Evolutionary conservation across 1,140 invertebrate species (phyloP), one percentile per base, ranked within the genome.

Genomic region (Calephelis virginiensis): DNA sequence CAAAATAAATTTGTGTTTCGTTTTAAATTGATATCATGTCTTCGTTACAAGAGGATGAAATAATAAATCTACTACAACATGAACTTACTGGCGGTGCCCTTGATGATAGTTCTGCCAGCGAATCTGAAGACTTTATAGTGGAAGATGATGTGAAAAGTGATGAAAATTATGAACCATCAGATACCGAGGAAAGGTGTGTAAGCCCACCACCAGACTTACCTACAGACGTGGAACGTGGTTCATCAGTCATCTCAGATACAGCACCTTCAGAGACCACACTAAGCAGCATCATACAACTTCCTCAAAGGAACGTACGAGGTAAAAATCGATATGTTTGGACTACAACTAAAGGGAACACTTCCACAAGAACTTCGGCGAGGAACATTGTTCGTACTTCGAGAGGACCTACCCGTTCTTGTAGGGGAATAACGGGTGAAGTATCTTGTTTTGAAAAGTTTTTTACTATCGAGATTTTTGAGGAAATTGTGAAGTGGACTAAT

Each of bases 401-500:
- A 9, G 67, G 67, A 56, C 63, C 63, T 38, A 47, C 60, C 28
- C 60, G 64, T 63, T 9, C 40, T 9, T n/a, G 50, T 12, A 61
- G 45, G 40, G 45, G 43, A 17, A 61, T 64, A 40, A 28, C n/a
- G 12, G 61, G 46, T 64, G 38, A 40, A n/a, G 3, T 69, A 64
- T 17, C 14, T 50, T 67, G 11, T 10, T 72, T 66, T 61, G 45
- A 56, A 17, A 28, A 47, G 28, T 64, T 68, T 63, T 14, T 72
- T 11, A 69, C 67, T 2, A 13, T 62, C 12, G 17, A 69, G n/a
- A 73, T 73, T 17, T 63, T 63, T 49, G 66, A 70, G 9, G 68
- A 66, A 60, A 73, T 73, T 63, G 17, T 73, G 6, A 67, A 69
- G 49, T 68, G 66, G 68, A 73, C 71, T 8, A 73, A 73, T 40